phyloP scores from a whole-genome alignment of 2,113 vertebrate species.

The Campylorhamphus procurvoides region DNA sequence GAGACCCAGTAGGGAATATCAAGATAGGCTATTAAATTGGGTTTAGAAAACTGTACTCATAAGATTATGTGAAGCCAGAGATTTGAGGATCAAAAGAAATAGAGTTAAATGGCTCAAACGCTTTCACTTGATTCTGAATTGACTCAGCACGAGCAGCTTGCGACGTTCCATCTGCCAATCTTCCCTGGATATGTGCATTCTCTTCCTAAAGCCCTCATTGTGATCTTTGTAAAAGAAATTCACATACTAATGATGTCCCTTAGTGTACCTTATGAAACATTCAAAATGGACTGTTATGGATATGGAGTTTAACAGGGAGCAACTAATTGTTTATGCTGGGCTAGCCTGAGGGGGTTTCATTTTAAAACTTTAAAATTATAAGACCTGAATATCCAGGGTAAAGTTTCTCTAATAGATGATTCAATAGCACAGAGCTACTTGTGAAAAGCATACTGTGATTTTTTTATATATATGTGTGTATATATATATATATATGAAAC shows the following conservation, averaged over 20 bases:
- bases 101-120: conserved; percentile 54
- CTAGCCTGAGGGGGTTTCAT: conserved; percentile 62
- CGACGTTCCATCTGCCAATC: conserved; percentile 44
- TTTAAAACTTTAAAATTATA: conserved; percentile 63
- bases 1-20: conserved; percentile 39
- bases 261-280: conserved; percentile 65
- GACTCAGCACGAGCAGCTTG: conserved; percentile 59
- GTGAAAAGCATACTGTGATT: conserved; percentile 51
- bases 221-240: conserved; percentile 66
- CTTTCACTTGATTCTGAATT: conserved; percentile 59
- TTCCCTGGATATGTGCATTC: conserved; percentile 42
- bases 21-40: conserved; percentile 58
- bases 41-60: conserved; percentile 44
- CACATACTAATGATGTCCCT: conserved; percentile 70
- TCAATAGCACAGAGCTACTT: conserved; percentile 33
- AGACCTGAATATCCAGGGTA: conserved; percentile 54
- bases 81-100: conserved; percentile 63
- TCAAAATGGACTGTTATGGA: conserved; percentile 53
- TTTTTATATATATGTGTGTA: not conserved
- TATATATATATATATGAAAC: not conserved
- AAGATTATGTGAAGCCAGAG: conserved; percentile 56
- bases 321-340: conserved; percentile 73
- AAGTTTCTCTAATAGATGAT: conserved; percentile 47
- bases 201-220: conserved; percentile 53
- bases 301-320: conserved; percentile 63